Evolutionary conservation across 2,113 vertebrate genomes (phyloP), one percentile per base, ranked within the genome.

Genomic region (Datnioides undecimradiatus): DNA sequence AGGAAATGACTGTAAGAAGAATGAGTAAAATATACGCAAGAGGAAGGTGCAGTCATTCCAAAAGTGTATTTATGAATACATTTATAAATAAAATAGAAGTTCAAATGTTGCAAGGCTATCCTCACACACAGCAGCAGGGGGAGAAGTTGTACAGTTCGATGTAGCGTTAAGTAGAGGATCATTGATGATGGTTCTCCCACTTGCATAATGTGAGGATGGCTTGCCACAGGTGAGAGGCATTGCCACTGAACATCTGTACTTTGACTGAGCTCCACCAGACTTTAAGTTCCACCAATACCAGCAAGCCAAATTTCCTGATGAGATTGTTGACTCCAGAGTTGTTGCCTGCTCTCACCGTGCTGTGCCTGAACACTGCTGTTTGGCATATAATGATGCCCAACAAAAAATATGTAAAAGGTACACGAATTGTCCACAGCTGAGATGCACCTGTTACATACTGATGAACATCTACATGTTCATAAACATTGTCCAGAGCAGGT

Each of bases 371-470:
- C 23, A 38, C 64, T 8, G 6, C 51, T 1, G 14, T 34, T 36
- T 14, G 5, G 10, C 6, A 57, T 79, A 67, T 79, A 76, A 66
- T 68, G 48, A 59, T 38, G 52, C 5, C 64, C 41, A 19, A 31
- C 70, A 31, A 64, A 41, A 34, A 49, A 60, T 46, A 43, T 54
- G n/a, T 78, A 52, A 55, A 13, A 1, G 8, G 19, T 36, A 60
- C 25, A 54, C 33, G 19, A 19, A 27, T 43, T 3, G 6, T 17
- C 13, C 34, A n/a, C 36, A 63, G 27, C 46, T 72, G 9, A 45
- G 5, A 48, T 64, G 27, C 5, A 34, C 16, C 38, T 45, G 62
- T 17, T 27, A 48, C 31, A 66, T 25, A 27, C 34, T 58, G 21
- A 9, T 2, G 11, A 25, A 57, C 36, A 62, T 52, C 41, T 23